Evolutionary conservation across 1,140 invertebrate genomes (phyloP), one percentile per base, ranked within the genome.

Genomic region (Glomeris maerens): DNA sequence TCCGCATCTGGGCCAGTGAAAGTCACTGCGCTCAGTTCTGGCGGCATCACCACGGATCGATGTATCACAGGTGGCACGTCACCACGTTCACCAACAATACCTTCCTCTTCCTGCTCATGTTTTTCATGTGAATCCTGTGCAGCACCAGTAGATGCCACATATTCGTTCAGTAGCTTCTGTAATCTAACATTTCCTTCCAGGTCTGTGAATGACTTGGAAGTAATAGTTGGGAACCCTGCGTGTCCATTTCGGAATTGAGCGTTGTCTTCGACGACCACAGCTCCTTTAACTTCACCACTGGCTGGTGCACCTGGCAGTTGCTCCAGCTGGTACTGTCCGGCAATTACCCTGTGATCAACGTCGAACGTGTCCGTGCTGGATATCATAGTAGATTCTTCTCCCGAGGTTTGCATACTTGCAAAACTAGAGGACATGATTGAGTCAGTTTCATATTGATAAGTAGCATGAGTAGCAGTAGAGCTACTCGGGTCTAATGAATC

Each of bases 401-500:
- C 79, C 22, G 57, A 59, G 25, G 50, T 52, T 10, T 55, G 45
- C 14, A 50, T 40, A 65, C 81, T 84, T 26, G 81, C 83, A 36
- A 84, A 74, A 65, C 81, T 84, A 17, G 80, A 80, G 2, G 82
- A 84, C 78, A 83, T 83, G 20, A 81, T 74, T 0, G 83, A 84
- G 59, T 85, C 82, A 0, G 79, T 80, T 64, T 84, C 82, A 59
- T 80, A 82, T 57, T 83, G 82, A 60, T 82, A 84, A n/a, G 81
- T 84, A 17, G 83, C 83, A 59, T 82, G 76, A 0, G 82, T 84
- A 0, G 80, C 81, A 14, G 80, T 80, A 1, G 82, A 84, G 58
- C 79, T 83, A 0, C 55, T 58, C 7, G 76, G 77, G 54, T 79
- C 78, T 20, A 79, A 56, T 47, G 78, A 80, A 52, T 78, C 78